These are phyloP conservation scores for Cheilosia urbana DNA, from an alignment of 2,888 invertebrate species.

Conservation along the genomic window DNA sequence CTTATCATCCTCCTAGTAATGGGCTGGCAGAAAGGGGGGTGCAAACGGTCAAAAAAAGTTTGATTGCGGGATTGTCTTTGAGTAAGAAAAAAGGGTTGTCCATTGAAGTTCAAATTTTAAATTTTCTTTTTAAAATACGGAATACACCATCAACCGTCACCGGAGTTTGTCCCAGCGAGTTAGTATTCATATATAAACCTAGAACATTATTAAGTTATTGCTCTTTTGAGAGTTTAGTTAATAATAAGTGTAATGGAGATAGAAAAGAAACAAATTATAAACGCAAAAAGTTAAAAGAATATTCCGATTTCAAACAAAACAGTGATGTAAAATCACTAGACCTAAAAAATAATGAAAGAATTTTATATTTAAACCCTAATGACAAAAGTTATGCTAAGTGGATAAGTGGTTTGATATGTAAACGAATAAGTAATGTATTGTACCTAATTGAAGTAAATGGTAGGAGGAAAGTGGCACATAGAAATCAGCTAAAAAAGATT, in stretches of 20 bases:
- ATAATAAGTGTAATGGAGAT: not conserved
- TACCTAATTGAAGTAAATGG: slow-evolving; percentile 11
- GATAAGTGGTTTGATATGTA: not conserved
- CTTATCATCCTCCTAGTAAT: not conserved
- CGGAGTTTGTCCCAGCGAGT: not conserved
- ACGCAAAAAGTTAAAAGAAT: slow-evolving; percentile 10
- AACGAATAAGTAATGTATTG: not conserved
- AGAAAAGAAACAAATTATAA: not conserved
- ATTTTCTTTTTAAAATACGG: not conserved
- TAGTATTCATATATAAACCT: not conserved
- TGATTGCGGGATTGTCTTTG: not conserved
- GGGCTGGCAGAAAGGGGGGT: not conserved
- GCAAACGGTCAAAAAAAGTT: not conserved
- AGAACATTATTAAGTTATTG: not conserved
- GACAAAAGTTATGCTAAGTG: not conserved
- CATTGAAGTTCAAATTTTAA: not conserved
- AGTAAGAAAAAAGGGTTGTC: not conserved
- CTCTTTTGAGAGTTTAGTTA: not conserved
- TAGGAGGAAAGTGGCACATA: not conserved
- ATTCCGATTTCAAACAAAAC: not conserved
- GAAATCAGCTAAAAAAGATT: not conserved
- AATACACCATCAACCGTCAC: not conserved
- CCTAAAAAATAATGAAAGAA: not conserved
- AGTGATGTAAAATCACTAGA: not conserved
- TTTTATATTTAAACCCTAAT: not conserved